Base-by-base conservation (phyloP, 2,888 invertebrate genomes). In the Eupithecia dodoneata region DNA sequence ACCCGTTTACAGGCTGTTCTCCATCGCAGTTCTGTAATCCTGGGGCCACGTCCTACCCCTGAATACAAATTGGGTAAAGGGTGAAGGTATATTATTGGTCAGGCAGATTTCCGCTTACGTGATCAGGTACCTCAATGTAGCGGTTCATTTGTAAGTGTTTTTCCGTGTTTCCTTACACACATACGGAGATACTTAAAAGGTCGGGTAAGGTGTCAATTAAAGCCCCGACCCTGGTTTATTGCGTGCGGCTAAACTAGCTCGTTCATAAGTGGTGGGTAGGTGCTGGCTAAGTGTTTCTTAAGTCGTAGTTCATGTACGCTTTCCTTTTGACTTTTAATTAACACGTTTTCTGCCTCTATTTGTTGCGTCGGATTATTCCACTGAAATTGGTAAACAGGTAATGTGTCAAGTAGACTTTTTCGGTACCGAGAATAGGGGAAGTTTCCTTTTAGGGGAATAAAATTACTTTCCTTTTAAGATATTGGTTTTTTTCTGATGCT, bases 81-180 rank as follows among this genome's bases (percentile, higher is more conserved):
- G 90, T 90, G 85, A 88, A 90, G 89, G 91, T 90, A 85, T 90
- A 89, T 91, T 91, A 90, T 91, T 90, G 91, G 91, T 90, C 91
- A 90, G 90, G 91, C 90, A 91, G 91, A 91, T 91, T 92, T 90
- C 89, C 88, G 81, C 73, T 83, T 88, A 91, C 91, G 91, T 91
- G 90, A 88, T 88, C 89, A 86, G 90, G 86, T 85, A 82, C 81
- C 81, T 82, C 86, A 88, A 90, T 89, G 87, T 83, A 85, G 84
- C 84, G 84, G 84, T 78, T 83, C 84, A 83, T 87, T 87, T 85
- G 87, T 89, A 87, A 91, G 89, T 90, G 90, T 89, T 88, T 90
- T 90, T 87, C 87, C 86, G 79, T 90, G 89, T 83, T 81, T 82
- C 81, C 83, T 83, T 81, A 80, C 78, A 81, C 83, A 77, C 83